Conservation (phyloP, 1,140 invertebrate species). For the Lasaia peninsularis region DNA sequence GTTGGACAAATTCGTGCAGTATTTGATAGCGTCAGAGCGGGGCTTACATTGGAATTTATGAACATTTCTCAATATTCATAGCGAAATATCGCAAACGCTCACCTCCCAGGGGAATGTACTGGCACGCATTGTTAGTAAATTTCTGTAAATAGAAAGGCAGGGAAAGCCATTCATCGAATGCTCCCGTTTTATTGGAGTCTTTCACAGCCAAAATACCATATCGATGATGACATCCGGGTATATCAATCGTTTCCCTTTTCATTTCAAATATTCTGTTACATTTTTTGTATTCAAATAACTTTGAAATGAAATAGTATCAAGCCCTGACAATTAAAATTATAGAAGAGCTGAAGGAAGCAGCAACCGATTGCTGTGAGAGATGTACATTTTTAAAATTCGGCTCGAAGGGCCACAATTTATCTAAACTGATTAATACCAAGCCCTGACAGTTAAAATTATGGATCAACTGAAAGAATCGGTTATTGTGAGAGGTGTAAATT, state of each 20-base stretch:
- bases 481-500: no score
- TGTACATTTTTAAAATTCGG: no score
- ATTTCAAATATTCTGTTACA: no score
- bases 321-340: no score
- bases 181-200: slow-evolving; percentile 30
- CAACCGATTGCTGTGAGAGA: no score
- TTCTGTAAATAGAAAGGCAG: slow-evolving; percentile 36
- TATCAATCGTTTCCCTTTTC: slow-evolving; percentile 19
- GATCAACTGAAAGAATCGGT: no score
- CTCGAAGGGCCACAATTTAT: no score
- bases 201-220: slow-evolving; percentile 11
- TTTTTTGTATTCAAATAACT: no score
- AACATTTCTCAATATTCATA: slow-evolving; percentile 65
- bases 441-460: no score
- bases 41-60: slow-evolving; percentile 25
- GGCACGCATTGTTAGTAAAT: slow-evolving; percentile 52
- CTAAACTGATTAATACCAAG: no score
- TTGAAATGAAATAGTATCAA: no score
- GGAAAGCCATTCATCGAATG: slow-evolving; percentile 55
- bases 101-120: slow-evolving; percentile 24
- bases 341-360: no score
- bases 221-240: not conserved
- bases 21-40: slow-evolving; percentile 22
- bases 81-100: slow-evolving; percentile 42
- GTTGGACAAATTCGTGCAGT: slow-evolving; percentile 20